Conservation (phyloP, 2,888 invertebrate species). For the Hyles lineata region DNA sequence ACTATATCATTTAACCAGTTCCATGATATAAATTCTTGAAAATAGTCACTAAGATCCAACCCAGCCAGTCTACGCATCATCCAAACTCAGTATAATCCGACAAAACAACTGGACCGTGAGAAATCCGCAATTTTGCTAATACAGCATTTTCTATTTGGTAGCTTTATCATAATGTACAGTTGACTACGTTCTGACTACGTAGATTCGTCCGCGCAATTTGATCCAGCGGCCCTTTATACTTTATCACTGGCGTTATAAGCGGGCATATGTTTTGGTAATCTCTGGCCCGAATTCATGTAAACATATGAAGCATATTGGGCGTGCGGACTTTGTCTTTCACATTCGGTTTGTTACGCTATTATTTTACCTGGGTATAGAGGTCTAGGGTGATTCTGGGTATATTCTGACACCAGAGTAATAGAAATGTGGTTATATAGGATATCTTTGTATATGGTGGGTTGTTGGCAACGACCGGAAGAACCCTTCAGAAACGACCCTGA, state of each 20-base stretch:
- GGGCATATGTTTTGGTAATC: conserved; percentile 23
- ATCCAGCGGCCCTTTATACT: conserved; percentile 34
- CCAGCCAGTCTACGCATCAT: background rate
- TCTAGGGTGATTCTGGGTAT: too few relatives aligned
- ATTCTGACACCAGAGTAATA: too few relatives aligned
- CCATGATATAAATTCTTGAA: background rate
- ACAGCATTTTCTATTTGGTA: conserved; percentile 38
- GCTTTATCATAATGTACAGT: conserved; percentile 46
- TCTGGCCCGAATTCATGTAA: conserved; percentile 18
- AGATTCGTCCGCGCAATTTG: conserved; percentile 45
- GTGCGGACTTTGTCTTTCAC: background rate
- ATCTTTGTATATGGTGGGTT: too few relatives aligned
- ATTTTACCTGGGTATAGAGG: background rate
- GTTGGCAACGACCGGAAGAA: too few relatives aligned
- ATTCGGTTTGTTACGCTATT: background rate
- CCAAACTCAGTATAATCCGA: conserved; percentile 18
- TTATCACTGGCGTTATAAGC: conserved; percentile 5
- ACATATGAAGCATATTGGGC: conserved; percentile 17
- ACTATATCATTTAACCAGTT: too few relatives aligned
- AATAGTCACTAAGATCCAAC: background rate
- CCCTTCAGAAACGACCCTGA: too few relatives aligned
- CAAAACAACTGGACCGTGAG: conserved; percentile 32
- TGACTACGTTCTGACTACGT: conserved; percentile 42
- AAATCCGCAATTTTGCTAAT: conserved; percentile 43
- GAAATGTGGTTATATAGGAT: too few relatives aligned